phyloP scores from a whole-genome alignment of 2,888 invertebrate species.

The Drosophila rellima region DNA sequence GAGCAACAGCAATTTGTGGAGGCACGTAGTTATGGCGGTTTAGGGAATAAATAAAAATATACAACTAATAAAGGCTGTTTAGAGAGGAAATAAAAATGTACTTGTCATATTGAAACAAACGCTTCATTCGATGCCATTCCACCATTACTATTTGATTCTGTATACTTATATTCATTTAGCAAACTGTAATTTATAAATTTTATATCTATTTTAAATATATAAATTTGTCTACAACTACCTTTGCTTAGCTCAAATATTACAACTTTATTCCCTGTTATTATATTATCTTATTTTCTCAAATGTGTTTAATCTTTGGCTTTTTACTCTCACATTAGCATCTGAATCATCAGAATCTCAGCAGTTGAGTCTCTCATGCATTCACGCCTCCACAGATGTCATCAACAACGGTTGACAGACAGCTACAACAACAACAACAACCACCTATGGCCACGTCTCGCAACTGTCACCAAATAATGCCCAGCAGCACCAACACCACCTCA shows the following conservation, averaged over 20 bases:
- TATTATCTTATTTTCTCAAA: neutral
- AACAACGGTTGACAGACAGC: conserved; percentile 21
- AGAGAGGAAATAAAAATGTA: neutral
- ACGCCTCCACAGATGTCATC: conserved; percentile 61
- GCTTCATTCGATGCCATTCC: neutral
- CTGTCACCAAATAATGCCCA: conserved; percentile 69
- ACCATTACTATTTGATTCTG: neutral
- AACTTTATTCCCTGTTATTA: neutral
- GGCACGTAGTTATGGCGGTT: conserved; percentile 23
- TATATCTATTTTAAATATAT: neutral
- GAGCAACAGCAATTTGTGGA: conserved; percentile 7
- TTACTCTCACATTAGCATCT: neutral
- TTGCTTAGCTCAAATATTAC: neutral
- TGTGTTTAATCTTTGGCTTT: neutral
- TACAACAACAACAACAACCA: conserved; percentile 24
- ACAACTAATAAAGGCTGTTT: neutral
- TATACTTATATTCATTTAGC: too few relatives aligned
- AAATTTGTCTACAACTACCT: neutral
- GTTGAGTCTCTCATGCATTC: conserved; percentile 24
- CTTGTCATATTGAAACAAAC: neutral
- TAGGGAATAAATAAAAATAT: conserved; percentile 7
- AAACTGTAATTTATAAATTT: too few relatives aligned
- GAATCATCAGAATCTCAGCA: neutral
- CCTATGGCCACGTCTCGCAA: conserved; percentile 37
- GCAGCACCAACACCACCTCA: conserved; percentile 35